These are phyloP conservation scores for Microcebus griseorufus DNA, from an alignment of 2,113 vertebrate genomes.

Conservation along the genomic window DNA sequence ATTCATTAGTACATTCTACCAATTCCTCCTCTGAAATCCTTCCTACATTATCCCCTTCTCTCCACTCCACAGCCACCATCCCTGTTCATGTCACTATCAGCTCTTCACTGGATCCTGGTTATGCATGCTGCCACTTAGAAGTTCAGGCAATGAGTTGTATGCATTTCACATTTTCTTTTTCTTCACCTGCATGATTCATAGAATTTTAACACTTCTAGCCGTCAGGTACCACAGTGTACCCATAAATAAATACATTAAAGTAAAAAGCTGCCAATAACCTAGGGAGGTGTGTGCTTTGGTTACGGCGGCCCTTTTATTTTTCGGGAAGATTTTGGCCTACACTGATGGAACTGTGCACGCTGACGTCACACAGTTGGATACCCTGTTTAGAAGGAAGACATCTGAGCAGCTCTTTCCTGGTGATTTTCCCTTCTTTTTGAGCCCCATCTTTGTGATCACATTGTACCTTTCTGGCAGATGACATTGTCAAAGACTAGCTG, in stretches of 20 bases:
- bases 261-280: neutral
- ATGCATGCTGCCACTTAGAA: neutral
- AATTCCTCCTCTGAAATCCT: neutral
- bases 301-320: neutral
- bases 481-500: neutral
- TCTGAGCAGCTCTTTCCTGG: neutral
- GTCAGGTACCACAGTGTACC: neutral
- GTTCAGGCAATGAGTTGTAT: neutral
- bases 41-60: neutral
- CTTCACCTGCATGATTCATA: neutral
- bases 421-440: neutral
- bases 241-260: neutral
- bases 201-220: neutral
- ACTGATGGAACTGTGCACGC: fast-evolving
- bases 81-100: fast-evolving
- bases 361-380: neutral
- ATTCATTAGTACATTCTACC: neutral
- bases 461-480: neutral
- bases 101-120: neutral
- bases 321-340: neutral
- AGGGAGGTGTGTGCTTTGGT: neutral
- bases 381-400: neutral
- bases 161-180: neutral
- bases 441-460: neutral
- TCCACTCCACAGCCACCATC: fast-evolving